Evolutionary conservation across 2,888 invertebrate genomes (phyloP).

Genomic region (Melieria crassipennis): DNA sequence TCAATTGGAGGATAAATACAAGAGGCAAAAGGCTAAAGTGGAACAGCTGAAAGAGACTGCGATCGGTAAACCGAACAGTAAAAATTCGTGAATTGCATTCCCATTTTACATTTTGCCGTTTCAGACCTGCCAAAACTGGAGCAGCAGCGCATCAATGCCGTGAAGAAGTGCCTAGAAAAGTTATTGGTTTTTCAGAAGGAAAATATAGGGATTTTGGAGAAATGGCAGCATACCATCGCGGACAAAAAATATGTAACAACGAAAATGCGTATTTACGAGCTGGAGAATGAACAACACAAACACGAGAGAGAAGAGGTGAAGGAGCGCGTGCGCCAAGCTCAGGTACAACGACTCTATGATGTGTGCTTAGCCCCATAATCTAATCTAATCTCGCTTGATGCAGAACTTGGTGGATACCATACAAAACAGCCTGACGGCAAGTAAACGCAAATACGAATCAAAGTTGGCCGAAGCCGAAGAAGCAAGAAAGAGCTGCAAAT

Average conservation of each 20-base stretch:
- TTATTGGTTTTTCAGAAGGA: conserved; percentile 54
- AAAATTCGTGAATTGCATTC: background rate
- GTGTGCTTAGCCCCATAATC: too few relatives aligned
- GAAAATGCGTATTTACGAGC: conserved; percentile 50
- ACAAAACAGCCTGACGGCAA: conserved; percentile 54
- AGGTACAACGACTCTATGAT: conserved; percentile 41
- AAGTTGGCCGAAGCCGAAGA: conserved; percentile 69
- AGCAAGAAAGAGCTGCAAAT: conserved; percentile 69
- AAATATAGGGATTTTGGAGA: conserved; percentile 52
- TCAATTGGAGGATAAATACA: conserved; percentile 45
- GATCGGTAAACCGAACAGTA: conserved; percentile 38
- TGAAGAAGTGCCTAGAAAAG: conserved; percentile 49
- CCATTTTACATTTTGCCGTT: background rate
- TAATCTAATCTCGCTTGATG: conserved; percentile 6
- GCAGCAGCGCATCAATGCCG: conserved; percentile 44
- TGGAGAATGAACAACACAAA: conserved; percentile 48
- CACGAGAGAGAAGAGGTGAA: conserved; percentile 45
- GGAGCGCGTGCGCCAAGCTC: conserved; percentile 55
- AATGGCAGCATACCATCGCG: conserved; percentile 52
- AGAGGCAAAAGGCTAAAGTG: conserved; percentile 45
- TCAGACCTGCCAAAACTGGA: conserved; percentile 50
- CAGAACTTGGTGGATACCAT: conserved; percentile 66
- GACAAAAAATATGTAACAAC: conserved; percentile 50
- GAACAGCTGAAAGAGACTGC: conserved; percentile 40
- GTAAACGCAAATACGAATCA: conserved; percentile 67